These are phyloP conservation scores for Rhagophthalmus giganteus DNA, from an alignment of 2,888 invertebrate species.

Conservation along the genomic window DNA sequence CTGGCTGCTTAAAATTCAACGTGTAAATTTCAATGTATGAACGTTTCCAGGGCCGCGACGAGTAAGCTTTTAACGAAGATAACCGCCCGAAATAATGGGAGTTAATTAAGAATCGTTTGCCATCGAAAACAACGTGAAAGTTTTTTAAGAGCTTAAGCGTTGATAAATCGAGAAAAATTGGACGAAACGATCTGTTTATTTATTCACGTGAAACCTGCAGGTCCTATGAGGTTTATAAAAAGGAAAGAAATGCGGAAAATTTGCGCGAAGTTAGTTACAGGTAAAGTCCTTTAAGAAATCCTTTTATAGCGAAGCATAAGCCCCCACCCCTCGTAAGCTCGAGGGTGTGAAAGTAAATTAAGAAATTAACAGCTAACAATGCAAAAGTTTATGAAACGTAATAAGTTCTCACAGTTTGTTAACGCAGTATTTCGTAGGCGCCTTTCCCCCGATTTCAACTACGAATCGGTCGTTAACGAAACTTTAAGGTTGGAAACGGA, in stretches of 20 bases:
- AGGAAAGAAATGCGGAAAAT: slow-evolving; percentile 7
- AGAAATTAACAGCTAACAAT: slow-evolving; percentile 25
- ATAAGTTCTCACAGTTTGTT: slow-evolving; percentile 23
- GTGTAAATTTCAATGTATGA: too few relatives aligned
- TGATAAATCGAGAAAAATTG: not conserved
- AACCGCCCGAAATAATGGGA: too few relatives aligned
- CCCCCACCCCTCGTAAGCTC: slow-evolving; percentile 17
- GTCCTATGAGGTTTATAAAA: slow-evolving; percentile 4
- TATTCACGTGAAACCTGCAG: slow-evolving; percentile 8
- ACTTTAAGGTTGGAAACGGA: slow-evolving; percentile 8
- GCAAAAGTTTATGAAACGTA: slow-evolving; percentile 26
- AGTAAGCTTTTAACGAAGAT: too few relatives aligned
- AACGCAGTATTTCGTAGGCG: slow-evolving; percentile 14
- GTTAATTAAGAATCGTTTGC: too few relatives aligned
- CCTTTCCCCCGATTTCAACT: too few relatives aligned
- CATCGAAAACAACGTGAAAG: not conserved
- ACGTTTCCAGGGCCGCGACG: too few relatives aligned
- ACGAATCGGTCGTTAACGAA: not conserved
- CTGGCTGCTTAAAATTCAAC: too few relatives aligned
- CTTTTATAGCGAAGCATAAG: slow-evolving; percentile 13
- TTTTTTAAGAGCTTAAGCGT: not conserved
- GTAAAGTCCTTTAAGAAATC: slow-evolving; percentile 16
- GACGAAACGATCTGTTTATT: slow-evolving; percentile 9
- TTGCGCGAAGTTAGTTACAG: slow-evolving; percentile 14
- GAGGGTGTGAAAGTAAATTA: slow-evolving; percentile 21